Conservation (phyloP, 1,140 invertebrate genomes). For the Anadara kagoshimensis region DNA sequence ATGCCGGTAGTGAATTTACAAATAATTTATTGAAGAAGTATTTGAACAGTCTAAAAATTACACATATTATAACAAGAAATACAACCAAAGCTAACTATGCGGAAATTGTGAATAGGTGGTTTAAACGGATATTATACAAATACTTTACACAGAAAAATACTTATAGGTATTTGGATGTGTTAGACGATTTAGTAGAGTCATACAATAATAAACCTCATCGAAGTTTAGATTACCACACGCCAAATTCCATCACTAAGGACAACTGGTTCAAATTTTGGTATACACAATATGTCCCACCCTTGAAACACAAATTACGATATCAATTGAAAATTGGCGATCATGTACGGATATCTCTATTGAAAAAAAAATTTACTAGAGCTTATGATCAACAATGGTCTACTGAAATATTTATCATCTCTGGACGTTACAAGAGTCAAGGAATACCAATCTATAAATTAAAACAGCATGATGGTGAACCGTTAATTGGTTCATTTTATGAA, state of each 20-base stretch:
- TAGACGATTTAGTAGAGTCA: slow-evolving; percentile 17
- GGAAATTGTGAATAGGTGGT: slow-evolving; percentile 1
- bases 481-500: slow-evolving; percentile 8
- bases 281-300: too few relatives aligned
- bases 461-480: slow-evolving; percentile 17
- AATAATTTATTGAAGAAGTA: slow-evolving; percentile 10
- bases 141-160: slow-evolving; percentile 31
- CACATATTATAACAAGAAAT: slow-evolving; percentile 18
- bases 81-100: slow-evolving; percentile 17
- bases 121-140: slow-evolving; percentile 8
- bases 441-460: slow-evolving; percentile 33
- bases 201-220: too few relatives aligned
- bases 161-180: slow-evolving; percentile 5
- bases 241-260: too few relatives aligned
- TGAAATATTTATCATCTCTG: slow-evolving; percentile 27
- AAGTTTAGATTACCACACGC: too few relatives aligned
- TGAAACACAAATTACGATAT: neutral
- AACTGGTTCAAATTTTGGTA: too few relatives aligned
- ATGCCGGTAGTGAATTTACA: slow-evolving; percentile 21
- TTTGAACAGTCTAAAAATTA: slow-evolving; percentile 2
- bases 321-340: slow-evolving; percentile 30
- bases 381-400: slow-evolving; percentile 37
- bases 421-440: slow-evolving; percentile 15
- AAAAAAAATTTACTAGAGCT: slow-evolving; percentile 28
- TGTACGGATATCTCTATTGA: slow-evolving; percentile 25